phyloP scores from a whole-genome alignment of 2,888 invertebrate species.

The Caenorhabditis sp. region DNA sequence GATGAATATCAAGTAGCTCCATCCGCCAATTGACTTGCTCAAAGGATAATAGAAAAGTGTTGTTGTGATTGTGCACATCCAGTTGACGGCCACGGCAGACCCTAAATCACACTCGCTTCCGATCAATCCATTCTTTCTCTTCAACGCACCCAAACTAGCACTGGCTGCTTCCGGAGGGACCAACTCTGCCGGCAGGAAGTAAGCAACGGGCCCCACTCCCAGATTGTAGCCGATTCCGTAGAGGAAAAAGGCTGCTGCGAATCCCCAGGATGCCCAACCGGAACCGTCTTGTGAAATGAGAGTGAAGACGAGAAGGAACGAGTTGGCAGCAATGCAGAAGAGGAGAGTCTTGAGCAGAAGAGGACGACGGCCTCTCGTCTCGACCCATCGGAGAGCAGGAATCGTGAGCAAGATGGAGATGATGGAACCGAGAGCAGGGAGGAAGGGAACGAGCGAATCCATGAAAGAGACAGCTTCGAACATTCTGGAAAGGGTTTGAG shows the following conservation, averaged over 20 bases:
- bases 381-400: slow-evolving; percentile 73
- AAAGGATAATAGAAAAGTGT: slow-evolving; percentile 73
- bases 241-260: slow-evolving; percentile 71
- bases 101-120: slow-evolving; percentile 41
- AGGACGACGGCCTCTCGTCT: slow-evolving; percentile 71
- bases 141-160: slow-evolving; percentile 55
- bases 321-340: slow-evolving; percentile 69
- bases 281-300: slow-evolving; percentile 60
- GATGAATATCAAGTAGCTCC: slow-evolving; percentile 74
- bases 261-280: slow-evolving; percentile 72
- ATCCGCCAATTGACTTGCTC: slow-evolving; percentile 71
- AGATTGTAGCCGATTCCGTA: slow-evolving; percentile 76
- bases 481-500: slow-evolving; percentile 65
- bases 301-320: slow-evolving; percentile 68
- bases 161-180: slow-evolving; percentile 66
- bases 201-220: slow-evolving; percentile 74
- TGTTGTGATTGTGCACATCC: slow-evolving; percentile 70
- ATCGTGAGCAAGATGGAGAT: slow-evolving; percentile 73
- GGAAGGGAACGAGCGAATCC: slow-evolving; percentile 67
- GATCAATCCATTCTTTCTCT: too few species aligned
- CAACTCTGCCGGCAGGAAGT: slow-evolving; percentile 74
- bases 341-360: slow-evolving; percentile 71
- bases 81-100: slow-evolving; percentile 72
- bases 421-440: slow-evolving; percentile 72
- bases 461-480: slow-evolving; percentile 73